Base-by-base conservation (phyloP, 2,888 invertebrate genomes). In the Parelbella ahira region DNA sequence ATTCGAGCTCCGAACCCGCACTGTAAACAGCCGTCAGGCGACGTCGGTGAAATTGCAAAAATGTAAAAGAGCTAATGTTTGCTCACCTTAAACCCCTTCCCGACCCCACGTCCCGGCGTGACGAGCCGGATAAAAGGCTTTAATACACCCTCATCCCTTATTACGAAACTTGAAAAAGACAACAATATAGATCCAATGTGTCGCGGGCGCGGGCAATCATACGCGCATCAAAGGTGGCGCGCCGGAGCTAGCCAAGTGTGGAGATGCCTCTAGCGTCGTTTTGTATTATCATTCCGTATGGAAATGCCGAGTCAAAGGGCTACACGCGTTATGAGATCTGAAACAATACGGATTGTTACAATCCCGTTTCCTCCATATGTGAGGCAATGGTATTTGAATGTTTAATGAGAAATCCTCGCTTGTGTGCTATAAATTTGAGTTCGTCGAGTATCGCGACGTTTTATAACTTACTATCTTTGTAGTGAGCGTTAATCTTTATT, bases 81-180 rank as follows among this genome's bases (percentile, higher is more conserved):
- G 81, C 80, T 71, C 84, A 86, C 87, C 86, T 87, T 83, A 80
- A 84, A 84, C 86, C 86, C 81, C 81, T 86, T 83, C 81, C 74
- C 80, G 73, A 79, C 82, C 86, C 83, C 77, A 74, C 71, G 74
- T 63, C 59, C 73, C 71, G 66, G 81, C 83, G 86, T 86, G 86
- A 87, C 86, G 87, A 87, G 84, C 83, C 77, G 86, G 86, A 86
- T 87, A 86, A 87, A 87, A 86, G 86, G 86, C 87, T 87, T 87
- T 87, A 87, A 87, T 87, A 87, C 86, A 87, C 86, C 86, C 87
- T 86, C 86, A 86, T 83, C 84, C 84, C 87, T 87, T 87, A 87
- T 87, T 87, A 87, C 86, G 81, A 84, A 86, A 87, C 86, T 87
- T 87, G 87, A 87, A 87, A 87, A 87, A 87, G 87, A 86, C 87